A percentile compares a stretch with the other conserved stretches of the same genome.
These are phyloP conservation scores for Heliconius himera DNA, from an alignment of 1,140 invertebrate genomes.

Conservation along the genomic window DNA sequence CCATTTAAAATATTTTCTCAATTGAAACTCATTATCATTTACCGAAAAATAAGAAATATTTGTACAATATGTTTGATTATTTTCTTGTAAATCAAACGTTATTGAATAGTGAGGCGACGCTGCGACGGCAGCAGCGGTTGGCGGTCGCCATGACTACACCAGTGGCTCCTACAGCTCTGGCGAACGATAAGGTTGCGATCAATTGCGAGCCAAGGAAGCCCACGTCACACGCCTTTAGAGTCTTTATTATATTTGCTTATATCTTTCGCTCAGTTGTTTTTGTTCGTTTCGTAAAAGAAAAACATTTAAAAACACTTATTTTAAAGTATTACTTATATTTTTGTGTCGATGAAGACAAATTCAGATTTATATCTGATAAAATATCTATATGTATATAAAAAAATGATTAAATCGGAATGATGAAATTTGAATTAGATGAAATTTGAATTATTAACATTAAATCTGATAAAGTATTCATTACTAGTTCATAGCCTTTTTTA, in stretches of 20 bases:
- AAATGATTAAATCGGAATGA: no score
- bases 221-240: constrained; percentile 41
- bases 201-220: constrained; percentile 61
- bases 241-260: constrained; percentile 41
- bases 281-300: no score
- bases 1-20: neutral
- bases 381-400: no score
- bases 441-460: no score
- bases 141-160: constrained; percentile 68
- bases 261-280: constrained; percentile 40
- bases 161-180: constrained; percentile 50
- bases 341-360: no score
- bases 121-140: constrained; percentile 60
- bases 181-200: constrained; percentile 54
- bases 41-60: neutral
- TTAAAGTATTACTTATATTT: no score
- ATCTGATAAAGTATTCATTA: no score
- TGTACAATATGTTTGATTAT: constrained; percentile 13
- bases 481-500: no score
- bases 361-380: no score
- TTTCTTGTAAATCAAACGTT: constrained; percentile 38
- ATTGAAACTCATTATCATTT: neutral
- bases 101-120: constrained; percentile 62
- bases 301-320: no score
- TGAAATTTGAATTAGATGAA: no score